These are phyloP conservation scores for Morus bassanus DNA, from an alignment of 2,797 vertebrate species.

Conservation along the genomic window DNA sequence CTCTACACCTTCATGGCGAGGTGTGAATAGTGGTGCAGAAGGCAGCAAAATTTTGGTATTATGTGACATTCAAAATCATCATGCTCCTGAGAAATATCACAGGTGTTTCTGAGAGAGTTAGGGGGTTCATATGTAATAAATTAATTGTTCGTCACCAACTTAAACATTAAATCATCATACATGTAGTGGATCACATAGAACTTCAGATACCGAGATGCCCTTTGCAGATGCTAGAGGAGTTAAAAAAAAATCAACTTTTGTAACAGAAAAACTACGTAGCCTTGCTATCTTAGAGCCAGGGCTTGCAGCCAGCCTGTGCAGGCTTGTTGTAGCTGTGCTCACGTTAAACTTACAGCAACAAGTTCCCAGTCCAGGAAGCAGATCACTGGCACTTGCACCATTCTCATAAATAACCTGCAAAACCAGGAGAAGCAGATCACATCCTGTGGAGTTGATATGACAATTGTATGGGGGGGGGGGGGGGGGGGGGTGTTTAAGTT, in stretches of 20 bases:
- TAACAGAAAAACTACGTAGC: too few relatives aligned
- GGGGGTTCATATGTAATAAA: not conserved
- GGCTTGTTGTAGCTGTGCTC: rapidly evolving
- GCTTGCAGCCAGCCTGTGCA: not conserved
- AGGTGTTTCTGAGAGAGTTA: not conserved
- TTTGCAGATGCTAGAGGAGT: not conserved
- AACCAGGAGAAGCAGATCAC: not conserved
- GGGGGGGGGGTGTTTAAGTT: not conserved
- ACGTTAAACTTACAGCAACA: rapidly evolving
- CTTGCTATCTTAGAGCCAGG: not conserved
- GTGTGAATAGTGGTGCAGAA: not conserved
- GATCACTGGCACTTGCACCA: not conserved
- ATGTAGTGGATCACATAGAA: not conserved
- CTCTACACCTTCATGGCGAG: not conserved
- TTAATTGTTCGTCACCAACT: not conserved
- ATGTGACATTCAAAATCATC: not conserved
- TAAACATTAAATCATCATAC: not conserved
- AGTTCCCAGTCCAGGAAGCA: not conserved
- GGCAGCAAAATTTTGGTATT: not conserved
- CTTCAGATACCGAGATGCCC: not conserved
- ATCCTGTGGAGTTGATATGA: not conserved
- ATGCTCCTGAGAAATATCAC: not conserved
- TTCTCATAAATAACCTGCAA: not conserved
- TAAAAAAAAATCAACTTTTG: not conserved
- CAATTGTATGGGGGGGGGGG: not conserved